These are phyloP conservation scores for Callinectes sapidus DNA, from an alignment of 2,888 invertebrate genomes.

Conservation along the genomic window DNA sequence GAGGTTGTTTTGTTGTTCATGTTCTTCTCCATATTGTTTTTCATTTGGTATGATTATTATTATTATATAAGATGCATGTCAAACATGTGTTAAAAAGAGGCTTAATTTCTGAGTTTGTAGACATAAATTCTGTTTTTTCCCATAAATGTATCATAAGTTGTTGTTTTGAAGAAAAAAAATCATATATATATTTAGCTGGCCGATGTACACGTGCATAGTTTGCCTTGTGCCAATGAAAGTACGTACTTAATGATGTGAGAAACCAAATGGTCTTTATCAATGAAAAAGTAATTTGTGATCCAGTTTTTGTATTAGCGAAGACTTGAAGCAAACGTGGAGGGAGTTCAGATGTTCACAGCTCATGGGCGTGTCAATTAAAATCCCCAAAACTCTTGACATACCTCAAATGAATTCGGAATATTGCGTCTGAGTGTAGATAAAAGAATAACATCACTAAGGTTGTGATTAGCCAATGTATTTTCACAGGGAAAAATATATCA, in stretches of 20 bases:
- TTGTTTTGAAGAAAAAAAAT: slow-evolving; percentile 6
- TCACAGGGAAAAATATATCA: neutral
- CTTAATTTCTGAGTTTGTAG: neutral
- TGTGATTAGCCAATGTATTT: neutral
- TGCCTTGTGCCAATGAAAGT: slow-evolving; percentile 21
- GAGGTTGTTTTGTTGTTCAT: neutral
- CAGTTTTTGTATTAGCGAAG: neutral
- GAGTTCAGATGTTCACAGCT: neutral
- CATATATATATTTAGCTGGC: neutral
- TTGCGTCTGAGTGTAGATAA: neutral
- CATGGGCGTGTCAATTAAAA: neutral
- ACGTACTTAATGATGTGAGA: neutral
- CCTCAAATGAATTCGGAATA: neutral
- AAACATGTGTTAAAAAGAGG: slow-evolving; percentile 17
- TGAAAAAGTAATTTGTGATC: neutral
- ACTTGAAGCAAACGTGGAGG: neutral
- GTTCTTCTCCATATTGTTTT: neutral
- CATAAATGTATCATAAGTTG: slow-evolving; percentile 1
- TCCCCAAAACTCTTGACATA: neutral
- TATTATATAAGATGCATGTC: slow-evolving; percentile 2
- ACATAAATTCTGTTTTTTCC: neutral
- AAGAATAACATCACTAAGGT: neutral
- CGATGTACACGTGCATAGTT: neutral
- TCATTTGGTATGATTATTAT: neutral
- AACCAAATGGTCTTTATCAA: neutral